Percentiles rank a stretch among this genome's conserved stretches.
phyloP scores from a whole-genome alignment of 2,888 invertebrate species.

The Julus scandinavius region DNA sequence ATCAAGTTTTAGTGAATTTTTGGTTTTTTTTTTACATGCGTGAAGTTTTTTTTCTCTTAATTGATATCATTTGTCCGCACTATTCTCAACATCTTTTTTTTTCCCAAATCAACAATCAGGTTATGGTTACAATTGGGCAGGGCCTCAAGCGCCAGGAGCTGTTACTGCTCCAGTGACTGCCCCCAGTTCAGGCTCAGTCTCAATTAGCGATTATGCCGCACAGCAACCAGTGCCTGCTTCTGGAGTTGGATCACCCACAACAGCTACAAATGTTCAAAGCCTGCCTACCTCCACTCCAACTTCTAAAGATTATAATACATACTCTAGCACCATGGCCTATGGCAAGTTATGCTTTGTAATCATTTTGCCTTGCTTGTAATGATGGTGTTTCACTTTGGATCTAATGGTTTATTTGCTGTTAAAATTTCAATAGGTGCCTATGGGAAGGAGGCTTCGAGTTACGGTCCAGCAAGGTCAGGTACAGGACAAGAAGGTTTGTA shows the following conservation, averaged over 20 bases:
- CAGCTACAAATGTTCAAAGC: conserved; percentile 18
- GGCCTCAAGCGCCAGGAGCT: conserved; percentile 5
- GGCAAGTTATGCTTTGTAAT: neutral
- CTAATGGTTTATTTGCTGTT: neutral
- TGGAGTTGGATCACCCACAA: conserved; percentile 19
- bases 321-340: conserved; percentile 8
- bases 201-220: conserved; percentile 9
- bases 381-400: neutral
- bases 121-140: conserved; percentile 50
- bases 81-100: no score
- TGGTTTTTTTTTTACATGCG: neutral
- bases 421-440: conserved; percentile 53
- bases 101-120: neutral
- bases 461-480: conserved; percentile 53
- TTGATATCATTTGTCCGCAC: no score
- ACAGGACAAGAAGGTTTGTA: conserved; percentile 19
- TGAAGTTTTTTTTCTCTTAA: neutral
- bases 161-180: conserved; percentile 37
- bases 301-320: conserved; percentile 45
- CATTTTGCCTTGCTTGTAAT: neutral
- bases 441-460: conserved; percentile 54
- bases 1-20: neutral
- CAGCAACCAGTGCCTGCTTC: neutral
- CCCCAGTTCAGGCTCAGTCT: neutral
- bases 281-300: conserved; percentile 32